phyloP scores from a whole-genome alignment of 2,113 vertebrate genomes.

The Phylloscopus trochiloides region DNA sequence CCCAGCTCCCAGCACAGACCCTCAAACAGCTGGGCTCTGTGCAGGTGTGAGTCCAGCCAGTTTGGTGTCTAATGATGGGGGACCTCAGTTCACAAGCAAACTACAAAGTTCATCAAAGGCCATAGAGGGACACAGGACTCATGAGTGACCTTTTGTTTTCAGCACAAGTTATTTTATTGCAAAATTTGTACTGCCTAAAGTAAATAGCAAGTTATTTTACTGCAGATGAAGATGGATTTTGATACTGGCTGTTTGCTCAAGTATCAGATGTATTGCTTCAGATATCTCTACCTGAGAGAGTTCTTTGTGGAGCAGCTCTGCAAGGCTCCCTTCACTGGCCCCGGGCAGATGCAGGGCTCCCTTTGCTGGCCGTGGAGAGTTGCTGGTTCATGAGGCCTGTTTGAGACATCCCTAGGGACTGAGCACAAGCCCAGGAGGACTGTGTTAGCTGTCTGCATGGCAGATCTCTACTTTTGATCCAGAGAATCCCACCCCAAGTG shows the following conservation, averaged over 20 bases:
- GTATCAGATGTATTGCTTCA: not conserved
- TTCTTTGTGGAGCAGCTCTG: not conserved
- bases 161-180: not conserved
- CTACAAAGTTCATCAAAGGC: not conserved
- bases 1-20: not conserved
- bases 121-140: not conserved
- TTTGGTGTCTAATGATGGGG: not conserved
- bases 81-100: accelerated
- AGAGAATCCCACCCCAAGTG: not conserved
- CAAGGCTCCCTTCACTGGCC: not conserved
- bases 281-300: not conserved
- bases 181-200: not conserved
- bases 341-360: not conserved
- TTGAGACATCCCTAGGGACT: not conserved
- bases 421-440: not conserved
- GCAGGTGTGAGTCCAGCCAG: not conserved
- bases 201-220: not conserved
- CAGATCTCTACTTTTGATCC: not conserved
- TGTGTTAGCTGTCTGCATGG: not conserved
- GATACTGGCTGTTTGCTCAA: not conserved
- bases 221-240: not conserved
- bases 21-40: not conserved
- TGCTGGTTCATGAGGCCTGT: not conserved
- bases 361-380: not conserved
- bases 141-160: not conserved